These are phyloP conservation scores for Tachuris rubrigastra DNA, from an alignment of 2,113 vertebrate species.

Conservation along the genomic window DNA sequence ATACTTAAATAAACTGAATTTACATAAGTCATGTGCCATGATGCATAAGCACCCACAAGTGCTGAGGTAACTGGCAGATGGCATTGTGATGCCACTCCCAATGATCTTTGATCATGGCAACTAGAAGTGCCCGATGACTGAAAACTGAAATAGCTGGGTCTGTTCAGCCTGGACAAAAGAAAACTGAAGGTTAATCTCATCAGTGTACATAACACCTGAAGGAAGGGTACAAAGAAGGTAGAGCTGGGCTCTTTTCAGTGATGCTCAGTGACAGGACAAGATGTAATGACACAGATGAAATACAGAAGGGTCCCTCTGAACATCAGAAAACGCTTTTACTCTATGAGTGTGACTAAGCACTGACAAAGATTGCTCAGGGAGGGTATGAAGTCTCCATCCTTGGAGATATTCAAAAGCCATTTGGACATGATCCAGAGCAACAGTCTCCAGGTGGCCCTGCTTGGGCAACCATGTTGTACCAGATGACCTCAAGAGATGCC, in stretches of 20 bases:
- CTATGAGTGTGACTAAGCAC: not conserved
- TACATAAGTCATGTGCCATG: not conserved
- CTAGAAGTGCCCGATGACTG: not conserved
- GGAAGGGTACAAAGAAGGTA: not conserved
- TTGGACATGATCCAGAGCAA: not conserved
- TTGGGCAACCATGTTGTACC: not conserved
- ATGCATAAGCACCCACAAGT: not conserved
- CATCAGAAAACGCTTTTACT: not conserved
- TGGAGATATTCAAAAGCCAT: not conserved
- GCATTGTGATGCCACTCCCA: not conserved
- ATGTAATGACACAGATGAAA: not conserved
- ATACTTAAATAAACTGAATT: not conserved
- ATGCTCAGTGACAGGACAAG: not conserved
- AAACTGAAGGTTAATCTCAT: not conserved
- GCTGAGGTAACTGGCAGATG: not conserved
- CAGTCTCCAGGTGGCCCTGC: not conserved
- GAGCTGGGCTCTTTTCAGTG: not conserved
- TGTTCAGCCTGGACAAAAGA: not conserved
- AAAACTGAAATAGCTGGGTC: not conserved
- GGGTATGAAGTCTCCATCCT: not conserved
- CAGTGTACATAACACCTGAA: not conserved
- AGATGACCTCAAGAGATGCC: not conserved
- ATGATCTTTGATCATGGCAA: not conserved
- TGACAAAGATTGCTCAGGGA: not conserved
- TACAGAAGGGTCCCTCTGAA: not conserved